These are phyloP conservation scores for Ctenosaura bakeri DNA, from an alignment of 2,797 vertebrate genomes.

Conservation along the genomic window DNA sequence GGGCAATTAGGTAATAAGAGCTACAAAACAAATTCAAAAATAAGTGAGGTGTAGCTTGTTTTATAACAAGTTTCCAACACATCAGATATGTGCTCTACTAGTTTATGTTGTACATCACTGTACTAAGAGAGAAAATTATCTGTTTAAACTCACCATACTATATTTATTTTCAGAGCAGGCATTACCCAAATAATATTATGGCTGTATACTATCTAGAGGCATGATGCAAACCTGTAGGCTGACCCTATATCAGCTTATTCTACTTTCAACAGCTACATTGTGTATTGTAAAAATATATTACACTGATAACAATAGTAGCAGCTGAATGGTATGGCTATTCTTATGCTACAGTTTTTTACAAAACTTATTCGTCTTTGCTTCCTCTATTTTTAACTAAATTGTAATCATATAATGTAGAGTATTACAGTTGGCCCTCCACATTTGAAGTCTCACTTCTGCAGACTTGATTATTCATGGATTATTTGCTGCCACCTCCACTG, in stretches of 20 bases:
- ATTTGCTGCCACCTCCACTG: too few species aligned
- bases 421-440: too few species aligned
- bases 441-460: too few species aligned
- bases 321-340: not conserved
- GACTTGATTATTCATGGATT: too few species aligned
- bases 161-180: not conserved
- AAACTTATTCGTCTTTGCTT: not conserved
- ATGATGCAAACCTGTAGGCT: not conserved
- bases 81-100: not conserved
- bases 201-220: not conserved
- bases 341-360: not conserved
- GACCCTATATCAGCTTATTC: not conserved
- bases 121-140: not conserved
- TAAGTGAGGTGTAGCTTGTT: not conserved
- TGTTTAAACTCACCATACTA: not conserved
- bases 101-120: not conserved
- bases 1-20: not conserved
- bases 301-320: not conserved
- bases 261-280: not conserved
- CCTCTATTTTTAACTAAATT: not conserved
- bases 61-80: not conserved
- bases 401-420: not conserved
- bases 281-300: not conserved
- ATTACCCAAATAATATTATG: not conserved
- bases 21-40: not conserved